Percentiles rank a stretch among this genome's conserved stretches.
Conservation (phyloP, 2,113 vertebrate genomes). For the Variabilichromis moorii region DNA sequence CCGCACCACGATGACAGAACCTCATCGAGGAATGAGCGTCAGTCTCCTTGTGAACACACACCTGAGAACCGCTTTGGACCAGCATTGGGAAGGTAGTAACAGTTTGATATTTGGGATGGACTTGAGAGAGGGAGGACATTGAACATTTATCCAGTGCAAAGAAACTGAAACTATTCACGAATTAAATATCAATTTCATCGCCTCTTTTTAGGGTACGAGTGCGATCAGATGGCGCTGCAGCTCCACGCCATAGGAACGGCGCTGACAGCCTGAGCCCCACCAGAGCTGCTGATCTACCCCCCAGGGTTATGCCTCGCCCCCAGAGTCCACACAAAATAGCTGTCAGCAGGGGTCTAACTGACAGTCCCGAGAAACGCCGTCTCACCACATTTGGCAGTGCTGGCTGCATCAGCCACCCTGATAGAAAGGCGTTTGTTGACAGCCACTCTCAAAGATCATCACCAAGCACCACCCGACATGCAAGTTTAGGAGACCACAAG, state of each 20-base stretch:
- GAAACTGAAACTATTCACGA: not conserved
- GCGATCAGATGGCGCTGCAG: slow-evolving; percentile 89
- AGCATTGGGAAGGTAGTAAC: slow-evolving; percentile 82
- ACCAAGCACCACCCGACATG: slow-evolving; percentile 84
- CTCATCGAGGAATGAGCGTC: slow-evolving; percentile 85
- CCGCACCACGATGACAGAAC: slow-evolving; percentile 83
- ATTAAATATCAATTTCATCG: not conserved
- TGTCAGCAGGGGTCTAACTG: slow-evolving; percentile 77
- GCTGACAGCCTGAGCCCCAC: slow-evolving; percentile 88
- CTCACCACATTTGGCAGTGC: slow-evolving; percentile 90
- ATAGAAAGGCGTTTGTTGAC: slow-evolving; percentile 83
- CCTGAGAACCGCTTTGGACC: slow-evolving; percentile 86
- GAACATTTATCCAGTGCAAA: not conserved
- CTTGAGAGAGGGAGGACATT: not conserved
- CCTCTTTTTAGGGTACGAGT: slow-evolving; percentile 78
- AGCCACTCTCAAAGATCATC: slow-evolving; percentile 79
- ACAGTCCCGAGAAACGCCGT: slow-evolving; percentile 92
- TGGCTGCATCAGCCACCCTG: slow-evolving; percentile 88
- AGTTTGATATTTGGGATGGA: not conserved
- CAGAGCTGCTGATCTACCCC: slow-evolving; percentile 83
- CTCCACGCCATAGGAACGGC: slow-evolving; percentile 83
- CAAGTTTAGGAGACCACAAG: slow-evolving; percentile 94
- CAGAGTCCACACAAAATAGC: slow-evolving; percentile 94
- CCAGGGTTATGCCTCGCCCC: slow-evolving; percentile 87
- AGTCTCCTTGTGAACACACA: slow-evolving; percentile 83